phyloP scores from a whole-genome alignment of 2,888 invertebrate genomes.

The Acleris literana region DNA sequence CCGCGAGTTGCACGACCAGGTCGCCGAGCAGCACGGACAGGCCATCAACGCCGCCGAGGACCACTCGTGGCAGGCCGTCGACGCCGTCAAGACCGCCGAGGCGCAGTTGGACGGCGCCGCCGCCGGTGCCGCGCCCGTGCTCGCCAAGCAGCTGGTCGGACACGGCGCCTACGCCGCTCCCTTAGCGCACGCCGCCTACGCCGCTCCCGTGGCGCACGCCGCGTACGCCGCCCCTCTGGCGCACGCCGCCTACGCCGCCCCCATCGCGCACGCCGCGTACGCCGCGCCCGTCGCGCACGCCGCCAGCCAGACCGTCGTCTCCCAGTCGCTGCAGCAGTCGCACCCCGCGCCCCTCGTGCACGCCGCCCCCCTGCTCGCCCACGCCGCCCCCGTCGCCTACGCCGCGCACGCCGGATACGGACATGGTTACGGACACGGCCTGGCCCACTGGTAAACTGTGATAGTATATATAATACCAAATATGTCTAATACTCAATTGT shows the following conservation, averaged over 20 bases:
- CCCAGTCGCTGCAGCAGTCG: conserved; percentile 19
- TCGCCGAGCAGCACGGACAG: conserved; percentile 72
- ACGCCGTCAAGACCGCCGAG: conserved; percentile 73
- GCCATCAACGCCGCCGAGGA: conserved; percentile 78
- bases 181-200: conserved; percentile 41
- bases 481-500: conserved; percentile 38
- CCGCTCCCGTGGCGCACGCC: conserved; percentile 39
- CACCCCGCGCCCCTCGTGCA: conserved; percentile 30
- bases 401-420: conserved; percentile 22
- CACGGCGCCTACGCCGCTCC: conserved; percentile 48
- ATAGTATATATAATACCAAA: conserved; percentile 39
- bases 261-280: conserved; percentile 29
- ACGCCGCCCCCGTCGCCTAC: conserved; percentile 38
- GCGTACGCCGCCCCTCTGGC: conserved; percentile 40
- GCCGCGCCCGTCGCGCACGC: conserved; percentile 26
- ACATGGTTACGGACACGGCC: conserved; percentile 31
- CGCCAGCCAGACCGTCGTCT: conserved; percentile 31
- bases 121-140: conserved; percentile 73
- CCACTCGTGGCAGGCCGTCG: conserved; percentile 77
- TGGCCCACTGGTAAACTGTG: conserved; percentile 41
- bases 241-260: conserved; percentile 36
- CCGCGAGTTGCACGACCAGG: conserved; percentile 77
- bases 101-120: conserved; percentile 77
- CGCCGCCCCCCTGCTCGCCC: conserved; percentile 31
- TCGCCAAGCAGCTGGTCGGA: conserved; percentile 75